These are phyloP conservation scores for Okapia johnstoni DNA, from an alignment of 2,113 vertebrate genomes.

Conservation along the genomic window DNA sequence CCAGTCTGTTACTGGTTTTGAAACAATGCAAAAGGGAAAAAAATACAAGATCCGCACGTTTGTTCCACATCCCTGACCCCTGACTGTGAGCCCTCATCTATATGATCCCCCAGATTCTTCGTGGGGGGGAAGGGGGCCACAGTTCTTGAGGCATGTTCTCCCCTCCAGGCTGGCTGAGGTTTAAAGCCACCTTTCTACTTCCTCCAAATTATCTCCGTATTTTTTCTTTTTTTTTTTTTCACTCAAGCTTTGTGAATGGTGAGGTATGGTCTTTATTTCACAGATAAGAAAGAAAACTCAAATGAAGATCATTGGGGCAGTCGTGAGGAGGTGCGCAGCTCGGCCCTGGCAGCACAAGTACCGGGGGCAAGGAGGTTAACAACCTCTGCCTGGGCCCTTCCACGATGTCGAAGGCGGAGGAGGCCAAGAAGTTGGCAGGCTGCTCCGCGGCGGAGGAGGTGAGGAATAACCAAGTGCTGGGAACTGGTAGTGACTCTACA, in stretches of 20 bases:
- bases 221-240: background rate
- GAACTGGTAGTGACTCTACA: background rate
- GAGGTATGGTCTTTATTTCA: background rate
- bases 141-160: background rate
- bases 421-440: background rate
- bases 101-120: background rate
- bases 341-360: background rate
- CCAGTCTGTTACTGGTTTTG: background rate
- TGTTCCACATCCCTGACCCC: background rate
- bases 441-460: fast-evolving
- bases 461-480: background rate
- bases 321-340: background rate
- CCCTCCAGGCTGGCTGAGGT: background rate
- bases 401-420: background rate
- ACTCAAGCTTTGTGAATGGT: background rate
- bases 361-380: background rate
- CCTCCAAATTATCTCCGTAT: background rate
- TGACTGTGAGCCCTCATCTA: background rate
- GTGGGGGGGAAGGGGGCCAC: background rate
- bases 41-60: background rate
- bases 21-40: background rate
- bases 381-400: background rate
- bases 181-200: background rate
- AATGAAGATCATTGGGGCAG: background rate
- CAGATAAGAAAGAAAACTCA: background rate